A percentile compares a stretch with the other conserved stretches of the same genome.
phyloP scores from a whole-genome alignment of 2,797 vertebrate genomes.

The Natrix natrix region DNA sequence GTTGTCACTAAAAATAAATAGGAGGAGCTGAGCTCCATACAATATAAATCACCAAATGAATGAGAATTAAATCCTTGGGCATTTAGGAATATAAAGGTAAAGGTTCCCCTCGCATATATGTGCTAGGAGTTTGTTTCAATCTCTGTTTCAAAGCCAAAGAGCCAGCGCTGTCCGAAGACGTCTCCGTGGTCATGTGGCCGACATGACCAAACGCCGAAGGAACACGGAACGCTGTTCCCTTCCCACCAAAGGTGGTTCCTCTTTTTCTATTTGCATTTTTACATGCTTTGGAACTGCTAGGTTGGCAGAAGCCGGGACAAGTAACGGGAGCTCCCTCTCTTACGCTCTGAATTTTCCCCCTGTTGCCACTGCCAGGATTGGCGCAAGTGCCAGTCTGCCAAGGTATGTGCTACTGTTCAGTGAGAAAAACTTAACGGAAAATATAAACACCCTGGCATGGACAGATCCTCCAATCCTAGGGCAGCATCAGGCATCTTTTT shows the following conservation, averaged over 20 bases:
- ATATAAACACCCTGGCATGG: slow-evolving; percentile 41
- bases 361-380: too few species aligned
- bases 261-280: too few species aligned
- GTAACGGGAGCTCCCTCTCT: too few species aligned
- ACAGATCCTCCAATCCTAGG: slow-evolving; percentile 58
- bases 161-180: neutral
- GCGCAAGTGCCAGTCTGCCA: neutral
- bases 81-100: neutral
- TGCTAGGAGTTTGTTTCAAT: too few species aligned
- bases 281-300: too few species aligned
- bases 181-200: neutral
- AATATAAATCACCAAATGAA: neutral
- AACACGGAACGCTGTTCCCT: too few species aligned
- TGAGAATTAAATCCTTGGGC: neutral
- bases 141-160: neutral
- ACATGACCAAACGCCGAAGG: too few species aligned
- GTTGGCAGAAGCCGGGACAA: too few species aligned
- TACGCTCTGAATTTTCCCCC: too few species aligned
- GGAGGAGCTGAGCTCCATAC: neutral
- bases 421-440: neutral
- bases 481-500: slow-evolving; percentile 62
- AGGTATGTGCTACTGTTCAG: neutral
- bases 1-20: neutral
- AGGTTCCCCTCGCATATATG: too few species aligned
- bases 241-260: too few species aligned